Evolutionary conservation across 2,888 invertebrate species (phyloP).

Genomic region (Diaphora mendica): DNA sequence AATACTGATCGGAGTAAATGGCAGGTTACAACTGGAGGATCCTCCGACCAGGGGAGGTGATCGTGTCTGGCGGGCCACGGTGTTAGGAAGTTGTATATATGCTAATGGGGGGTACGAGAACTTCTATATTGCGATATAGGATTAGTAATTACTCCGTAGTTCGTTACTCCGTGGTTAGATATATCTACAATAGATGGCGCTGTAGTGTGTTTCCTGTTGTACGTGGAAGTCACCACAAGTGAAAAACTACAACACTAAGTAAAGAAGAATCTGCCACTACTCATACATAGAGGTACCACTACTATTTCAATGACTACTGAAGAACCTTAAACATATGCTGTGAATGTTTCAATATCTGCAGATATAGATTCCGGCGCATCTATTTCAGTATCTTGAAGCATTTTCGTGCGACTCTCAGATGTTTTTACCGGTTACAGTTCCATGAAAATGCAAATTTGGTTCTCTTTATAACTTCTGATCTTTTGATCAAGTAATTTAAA

Average conservation of each 20-base stretch:
- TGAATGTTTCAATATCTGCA: conserved; percentile 73
- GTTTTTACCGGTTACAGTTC: conserved; percentile 91
- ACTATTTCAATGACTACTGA: conserved; percentile 54
- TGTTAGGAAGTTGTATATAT: too few relatives aligned
- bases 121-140: too few relatives aligned
- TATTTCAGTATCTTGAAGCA: conserved; percentile 90
- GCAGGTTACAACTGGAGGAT: conserved; percentile 58
- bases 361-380: conserved; percentile 85
- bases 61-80: too few relatives aligned
- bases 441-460: conserved; percentile 74
- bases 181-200: too few relatives aligned
- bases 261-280: not conserved
- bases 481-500: conserved; percentile 33
- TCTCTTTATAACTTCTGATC: conserved; percentile 67
- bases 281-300: not conserved
- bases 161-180: too few relatives aligned
- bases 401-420: conserved; percentile 93
- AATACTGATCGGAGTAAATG: conserved; percentile 72
- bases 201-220: too few relatives aligned
- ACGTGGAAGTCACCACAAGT: conserved; percentile 22
- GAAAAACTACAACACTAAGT: conserved; percentile 29
- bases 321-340: conserved; percentile 58
- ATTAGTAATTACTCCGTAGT: too few relatives aligned
- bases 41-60: too few relatives aligned
- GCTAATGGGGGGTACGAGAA: too few relatives aligned